Evolutionary conservation across 1,140 invertebrate genomes (phyloP).

Genomic region (Achroia grisella): DNA sequence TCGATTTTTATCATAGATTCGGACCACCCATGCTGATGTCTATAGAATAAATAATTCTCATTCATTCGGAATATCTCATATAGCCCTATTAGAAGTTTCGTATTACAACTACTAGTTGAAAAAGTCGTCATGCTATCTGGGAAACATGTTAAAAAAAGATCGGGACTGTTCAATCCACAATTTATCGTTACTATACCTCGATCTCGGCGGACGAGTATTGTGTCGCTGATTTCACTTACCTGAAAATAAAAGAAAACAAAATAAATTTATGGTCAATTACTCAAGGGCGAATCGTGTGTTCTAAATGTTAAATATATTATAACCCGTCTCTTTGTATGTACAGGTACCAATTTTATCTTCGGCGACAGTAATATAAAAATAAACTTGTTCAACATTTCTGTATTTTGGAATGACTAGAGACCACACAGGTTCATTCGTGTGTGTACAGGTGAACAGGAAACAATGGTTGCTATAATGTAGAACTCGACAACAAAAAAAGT

Average conservation of each 20-base stretch:
- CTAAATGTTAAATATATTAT: slow-evolving; percentile 1
- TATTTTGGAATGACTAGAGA: neutral
- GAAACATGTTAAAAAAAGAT: slow-evolving; percentile 8
- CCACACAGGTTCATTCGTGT: neutral
- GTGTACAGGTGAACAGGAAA: slow-evolving; percentile 2
- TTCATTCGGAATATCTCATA: too few species aligned
- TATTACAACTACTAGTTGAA: too few species aligned
- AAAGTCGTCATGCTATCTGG: neutral
- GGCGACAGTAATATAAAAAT: neutral
- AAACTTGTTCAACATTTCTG: too few species aligned
- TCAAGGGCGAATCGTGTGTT: slow-evolving; percentile 12
- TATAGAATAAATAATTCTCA: too few species aligned
- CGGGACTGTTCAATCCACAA: slow-evolving; percentile 20
- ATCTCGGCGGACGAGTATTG: slow-evolving; percentile 19
- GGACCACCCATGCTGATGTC: too few species aligned
- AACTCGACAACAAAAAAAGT: too few species aligned
- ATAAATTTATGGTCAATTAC: slow-evolving; percentile 20
- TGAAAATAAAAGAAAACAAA: slow-evolving; percentile 27
- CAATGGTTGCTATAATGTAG: neutral
- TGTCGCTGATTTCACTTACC: slow-evolving; percentile 31
- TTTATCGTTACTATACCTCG: slow-evolving; percentile 28
- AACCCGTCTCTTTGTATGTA: neutral
- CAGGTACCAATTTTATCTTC: neutral
- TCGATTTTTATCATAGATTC: too few species aligned
- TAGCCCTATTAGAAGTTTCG: too few species aligned